Conservation (phyloP, 1,140 invertebrate genomes). For the Scaptodrosophila lebanonensis region DNA sequence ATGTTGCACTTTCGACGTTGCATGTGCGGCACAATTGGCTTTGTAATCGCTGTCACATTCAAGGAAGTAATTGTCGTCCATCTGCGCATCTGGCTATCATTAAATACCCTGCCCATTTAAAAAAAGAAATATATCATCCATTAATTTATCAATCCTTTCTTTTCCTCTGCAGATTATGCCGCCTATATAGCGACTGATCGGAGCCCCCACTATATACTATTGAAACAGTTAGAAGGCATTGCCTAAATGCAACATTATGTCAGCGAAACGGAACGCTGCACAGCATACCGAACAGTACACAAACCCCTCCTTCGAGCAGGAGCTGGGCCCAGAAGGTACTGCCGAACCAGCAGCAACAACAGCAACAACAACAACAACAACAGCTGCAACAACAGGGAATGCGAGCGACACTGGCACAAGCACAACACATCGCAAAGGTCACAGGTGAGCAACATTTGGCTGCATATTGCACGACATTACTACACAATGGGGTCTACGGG, state of each 20-base stretch:
- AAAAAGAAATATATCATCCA: no score
- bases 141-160: slow-evolving; percentile 2
- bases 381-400: background rate
- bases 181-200: slow-evolving; percentile 37
- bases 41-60: slow-evolving; percentile 3
- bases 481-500: no score
- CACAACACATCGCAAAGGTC: slow-evolving; percentile 71
- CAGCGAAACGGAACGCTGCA: slow-evolving; percentile 37
- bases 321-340: slow-evolving; percentile 27
- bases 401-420: slow-evolving; percentile 33
- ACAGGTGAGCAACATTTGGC: slow-evolving; percentile 56
- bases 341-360: slow-evolving; percentile 13
- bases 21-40: slow-evolving; percentile 17
- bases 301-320: slow-evolving; percentile 70
- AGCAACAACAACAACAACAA: slow-evolving; percentile 21
- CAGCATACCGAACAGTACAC: slow-evolving; percentile 61
- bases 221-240: slow-evolving; percentile 40
- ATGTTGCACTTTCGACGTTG: background rate
- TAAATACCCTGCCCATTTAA: no score
- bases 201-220: background rate
- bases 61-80: slow-evolving; percentile 18
- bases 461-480: slow-evolving; percentile 52
- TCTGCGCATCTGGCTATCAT: no score
- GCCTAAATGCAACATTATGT: slow-evolving; percentile 54
- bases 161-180: slow-evolving; percentile 29